phyloP scores from a whole-genome alignment of 2,113 vertebrate genomes.

The Cyanoliseus patagonus region DNA sequence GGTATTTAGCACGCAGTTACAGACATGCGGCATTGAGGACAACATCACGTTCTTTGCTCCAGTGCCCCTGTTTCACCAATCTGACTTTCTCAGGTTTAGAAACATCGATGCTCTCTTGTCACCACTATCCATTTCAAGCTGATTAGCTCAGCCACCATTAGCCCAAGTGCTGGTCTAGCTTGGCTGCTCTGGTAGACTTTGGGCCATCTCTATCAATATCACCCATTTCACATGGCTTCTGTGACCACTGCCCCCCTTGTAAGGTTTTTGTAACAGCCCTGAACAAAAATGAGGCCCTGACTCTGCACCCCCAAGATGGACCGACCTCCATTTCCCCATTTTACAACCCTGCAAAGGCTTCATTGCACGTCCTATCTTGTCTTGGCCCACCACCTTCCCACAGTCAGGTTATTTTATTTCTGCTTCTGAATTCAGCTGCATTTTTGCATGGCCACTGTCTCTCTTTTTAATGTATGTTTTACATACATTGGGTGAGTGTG shows the following conservation, averaged over 20 bases:
- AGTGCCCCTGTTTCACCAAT: neutral
- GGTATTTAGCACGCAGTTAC: neutral
- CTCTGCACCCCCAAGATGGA: neutral
- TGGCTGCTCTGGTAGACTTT: neutral
- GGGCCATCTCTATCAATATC: neutral
- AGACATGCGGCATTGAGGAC: neutral
- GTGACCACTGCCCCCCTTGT: neutral
- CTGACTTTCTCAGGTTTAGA: neutral
- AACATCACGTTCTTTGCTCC: neutral
- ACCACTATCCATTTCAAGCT: neutral
- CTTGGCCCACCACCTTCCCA: neutral
- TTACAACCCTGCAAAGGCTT: neutral
- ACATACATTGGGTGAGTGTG: neutral
- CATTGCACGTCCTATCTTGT: accelerated
- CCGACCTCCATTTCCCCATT: neutral
- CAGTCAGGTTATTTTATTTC: slow-evolving; percentile 4
- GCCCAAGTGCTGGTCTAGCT: neutral
- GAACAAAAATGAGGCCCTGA: neutral
- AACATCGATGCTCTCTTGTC: neutral
- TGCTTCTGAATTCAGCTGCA: slow-evolving; percentile 20
- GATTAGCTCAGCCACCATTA: accelerated
- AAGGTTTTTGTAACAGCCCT: neutral
- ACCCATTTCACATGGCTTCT: neutral
- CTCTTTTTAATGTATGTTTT: neutral
- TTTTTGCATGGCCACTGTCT: neutral